Evolutionary conservation across 2,113 vertebrate species (phyloP).

Genomic region (Crotalus tigris): DNA sequence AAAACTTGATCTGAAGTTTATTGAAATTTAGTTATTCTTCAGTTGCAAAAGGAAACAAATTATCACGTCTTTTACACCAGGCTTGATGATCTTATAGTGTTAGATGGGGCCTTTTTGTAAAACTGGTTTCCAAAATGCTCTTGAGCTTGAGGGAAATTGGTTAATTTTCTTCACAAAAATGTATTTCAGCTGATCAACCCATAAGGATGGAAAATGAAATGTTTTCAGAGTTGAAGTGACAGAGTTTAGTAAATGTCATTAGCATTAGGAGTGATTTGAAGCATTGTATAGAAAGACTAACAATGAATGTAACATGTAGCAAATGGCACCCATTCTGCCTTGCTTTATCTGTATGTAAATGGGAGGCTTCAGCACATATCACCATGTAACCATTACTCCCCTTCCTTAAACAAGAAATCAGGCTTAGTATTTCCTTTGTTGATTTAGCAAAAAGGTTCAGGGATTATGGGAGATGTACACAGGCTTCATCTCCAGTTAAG

Average conservation of each 20-base stretch:
- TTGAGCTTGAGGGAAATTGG: not conserved
- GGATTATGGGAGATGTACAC: not conserved
- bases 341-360: not conserved
- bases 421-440: not conserved
- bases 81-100: not conserved
- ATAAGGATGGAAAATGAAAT: not conserved
- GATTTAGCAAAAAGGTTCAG: not conserved
- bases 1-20: not conserved
- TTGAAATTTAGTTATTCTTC: not conserved
- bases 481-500: not conserved
- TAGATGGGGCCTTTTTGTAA: not conserved
- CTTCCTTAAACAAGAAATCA: not conserved
- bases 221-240: not conserved
- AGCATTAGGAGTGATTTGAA: not conserved
- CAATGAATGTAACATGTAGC: not conserved
- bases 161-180: not conserved
- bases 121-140: not conserved
- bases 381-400: too few species aligned
- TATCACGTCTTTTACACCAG: not conserved
- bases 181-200: not conserved
- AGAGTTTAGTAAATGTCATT: not conserved
- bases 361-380: not conserved
- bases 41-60: not conserved
- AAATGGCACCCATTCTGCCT: not conserved
- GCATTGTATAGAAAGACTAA: not conserved